Conservation (phyloP, 2,888 invertebrate genomes). For the Xiphydria camelus region DNA sequence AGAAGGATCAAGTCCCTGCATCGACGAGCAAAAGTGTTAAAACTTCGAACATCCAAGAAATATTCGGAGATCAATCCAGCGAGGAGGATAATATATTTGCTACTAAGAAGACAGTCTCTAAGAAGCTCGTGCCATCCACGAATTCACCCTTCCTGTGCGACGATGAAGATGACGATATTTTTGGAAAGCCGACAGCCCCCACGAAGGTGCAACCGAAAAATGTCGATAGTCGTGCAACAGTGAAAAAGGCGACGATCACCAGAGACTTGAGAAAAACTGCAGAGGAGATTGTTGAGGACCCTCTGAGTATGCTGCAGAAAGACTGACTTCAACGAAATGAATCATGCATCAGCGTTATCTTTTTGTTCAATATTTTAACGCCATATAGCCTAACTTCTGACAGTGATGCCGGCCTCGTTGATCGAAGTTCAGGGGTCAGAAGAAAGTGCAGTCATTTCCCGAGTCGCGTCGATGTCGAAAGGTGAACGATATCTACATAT, state of each 20-base stretch:
- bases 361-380: too few relatives aligned
- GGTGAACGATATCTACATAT: too few relatives aligned
- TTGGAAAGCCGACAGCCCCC: slow-evolving; percentile 29
- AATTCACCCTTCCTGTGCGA: slow-evolving; percentile 35
- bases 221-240: slow-evolving; percentile 8
- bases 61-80: slow-evolving; percentile 46
- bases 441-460: too few relatives aligned
- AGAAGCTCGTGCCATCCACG: slow-evolving; percentile 14
- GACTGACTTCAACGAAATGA: slow-evolving; percentile 32
- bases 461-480: too few relatives aligned
- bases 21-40: slow-evolving; percentile 23
- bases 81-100: slow-evolving; percentile 49
- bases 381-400: too few relatives aligned
- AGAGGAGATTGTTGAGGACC: slow-evolving; percentile 50
- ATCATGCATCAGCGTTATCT: too few relatives aligned
- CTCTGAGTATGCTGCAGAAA: slow-evolving; percentile 48
- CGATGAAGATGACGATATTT: slow-evolving; percentile 34
- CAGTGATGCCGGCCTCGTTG: too few relatives aligned
- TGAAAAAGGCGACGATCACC: slow-evolving; percentile 45
- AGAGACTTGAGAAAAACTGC: slow-evolving; percentile 51
- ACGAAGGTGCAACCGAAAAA: background rate
- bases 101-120: slow-evolving; percentile 26
- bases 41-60: slow-evolving; percentile 37
- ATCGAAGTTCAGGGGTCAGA: too few relatives aligned
- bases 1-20: slow-evolving; percentile 19